Evolutionary conservation across 2,888 invertebrate species (phyloP), one percentile per base, ranked within the genome.

Genomic region (Dolichomitus sp.): DNA sequence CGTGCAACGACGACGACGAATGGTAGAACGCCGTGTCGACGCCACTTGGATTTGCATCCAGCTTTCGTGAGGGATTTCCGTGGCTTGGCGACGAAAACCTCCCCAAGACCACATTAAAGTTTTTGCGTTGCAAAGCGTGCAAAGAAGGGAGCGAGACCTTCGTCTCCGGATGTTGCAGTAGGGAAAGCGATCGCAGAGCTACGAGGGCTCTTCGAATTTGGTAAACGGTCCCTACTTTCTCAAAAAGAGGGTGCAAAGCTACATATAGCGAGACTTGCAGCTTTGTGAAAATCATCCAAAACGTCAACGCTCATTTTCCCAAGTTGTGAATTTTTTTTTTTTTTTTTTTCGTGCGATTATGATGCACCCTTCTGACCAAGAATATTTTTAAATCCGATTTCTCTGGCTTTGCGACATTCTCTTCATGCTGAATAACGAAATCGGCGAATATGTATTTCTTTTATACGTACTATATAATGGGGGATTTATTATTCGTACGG

Each of bases 1-100:
- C 52, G 33, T 9, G 42, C 42, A 14, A 0, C 42, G 50, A 54
- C 70, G 23, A 54, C 42, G 52, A 27, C 69, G 57, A 57, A 57
- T 57, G 19, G 27, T 54, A 40, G 40, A 45, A 66, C 66, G 57
- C 65, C 57, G 65, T 50, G 52, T 48, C 65, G 54, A 70, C 52
- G 50, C 45, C 57, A 42, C 66, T 52, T 52, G 79, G 52, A 80
- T 80, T 80, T 80, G 54, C 50, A 73, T 66, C 59, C 48, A 48
- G 40, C 40, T 73, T 48, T 37, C 1, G 48, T 14, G 50, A 59
- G 63, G 50, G 54, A 72, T 73, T 76, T 74, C 23, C 40, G 42
- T 30, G 45, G 45, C 45, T 45, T 59, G 40, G 30, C 59, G 48
- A 40, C 59, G 68, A 59, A 70, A 57, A 23, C 42, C 57, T 57